These are phyloP conservation scores for Amphimallon solstitiale DNA, from an alignment of 2,888 invertebrate species.

Conservation along the genomic window DNA sequence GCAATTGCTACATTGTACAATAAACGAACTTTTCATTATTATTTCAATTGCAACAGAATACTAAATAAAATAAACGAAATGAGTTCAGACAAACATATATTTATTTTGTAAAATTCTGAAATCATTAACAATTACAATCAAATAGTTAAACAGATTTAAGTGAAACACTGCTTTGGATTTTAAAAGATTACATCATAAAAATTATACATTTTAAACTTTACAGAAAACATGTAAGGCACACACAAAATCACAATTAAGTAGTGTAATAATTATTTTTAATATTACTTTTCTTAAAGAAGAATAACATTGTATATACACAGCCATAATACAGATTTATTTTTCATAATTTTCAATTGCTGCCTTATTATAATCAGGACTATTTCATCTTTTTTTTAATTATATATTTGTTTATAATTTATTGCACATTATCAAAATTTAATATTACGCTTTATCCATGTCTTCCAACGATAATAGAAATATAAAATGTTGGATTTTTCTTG, in stretches of 20 bases:
- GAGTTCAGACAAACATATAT: conserved; percentile 7
- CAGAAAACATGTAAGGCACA: conserved; percentile 22
- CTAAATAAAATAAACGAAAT: neutral
- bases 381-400: neutral
- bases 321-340: conserved; percentile 24
- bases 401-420: neutral
- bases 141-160: neutral
- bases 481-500: too few relatives aligned
- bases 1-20: too few relatives aligned
- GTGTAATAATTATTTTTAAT: conserved; percentile 15
- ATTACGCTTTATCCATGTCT: neutral
- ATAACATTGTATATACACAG: conserved; percentile 24
- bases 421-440: neutral
- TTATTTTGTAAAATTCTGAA: conserved; percentile 18
- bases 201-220: conserved; percentile 9
- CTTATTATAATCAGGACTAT: conserved; percentile 22
- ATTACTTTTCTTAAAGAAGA: neutral
- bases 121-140: conserved; percentile 19
- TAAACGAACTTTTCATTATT: too few relatives aligned
- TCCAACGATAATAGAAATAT: too few relatives aligned
- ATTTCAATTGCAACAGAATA: neutral
- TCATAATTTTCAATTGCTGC: neutral
- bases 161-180: conserved; percentile 12
- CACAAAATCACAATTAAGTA: conserved; percentile 25
- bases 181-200: conserved; percentile 1